A percentile compares a stretch with the other conserved stretches of the same genome.
Conservation (phyloP, 1,140 invertebrate genomes). For the Sycophaga agraensis region DNA sequence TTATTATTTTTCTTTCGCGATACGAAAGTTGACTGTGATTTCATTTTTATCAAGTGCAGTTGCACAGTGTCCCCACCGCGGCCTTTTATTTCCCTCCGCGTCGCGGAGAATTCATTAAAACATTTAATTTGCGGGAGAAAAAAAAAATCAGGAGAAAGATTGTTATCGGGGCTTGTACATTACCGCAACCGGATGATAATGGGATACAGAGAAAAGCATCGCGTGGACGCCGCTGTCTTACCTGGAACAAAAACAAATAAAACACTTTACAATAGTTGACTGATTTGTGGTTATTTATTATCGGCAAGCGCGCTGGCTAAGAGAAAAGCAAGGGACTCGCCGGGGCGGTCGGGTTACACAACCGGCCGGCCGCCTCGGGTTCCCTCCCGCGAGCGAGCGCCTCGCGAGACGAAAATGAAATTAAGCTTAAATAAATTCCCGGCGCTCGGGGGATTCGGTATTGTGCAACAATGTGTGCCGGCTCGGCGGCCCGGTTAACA, state of each 20-base stretch:
- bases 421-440: too few relatives aligned
- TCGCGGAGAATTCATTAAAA: neutral
- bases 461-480: too few relatives aligned
- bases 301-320: too few relatives aligned
- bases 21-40: neutral
- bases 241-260: constrained; percentile 4
- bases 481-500: too few relatives aligned
- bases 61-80: neutral
- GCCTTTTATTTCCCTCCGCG: neutral
- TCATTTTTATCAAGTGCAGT: neutral
- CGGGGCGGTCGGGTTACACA: too few relatives aligned
- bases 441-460: too few relatives aligned
- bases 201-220: neutral
- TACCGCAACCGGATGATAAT: neutral
- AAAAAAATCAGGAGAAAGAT: neutral
- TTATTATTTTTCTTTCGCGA: neutral
- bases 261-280: too few relatives aligned
- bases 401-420: too few relatives aligned
- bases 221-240: constrained; percentile 8
- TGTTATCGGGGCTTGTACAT: neutral
- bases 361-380: too few relatives aligned
- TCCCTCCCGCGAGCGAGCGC: too few relatives aligned
- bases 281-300: too few relatives aligned
- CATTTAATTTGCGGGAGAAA: neutral
- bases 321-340: too few relatives aligned